Evolutionary conservation across 2,797 vertebrate species (phyloP), one percentile per base, ranked within the genome.

Genomic region (Sebastes wilsoni): DNA sequence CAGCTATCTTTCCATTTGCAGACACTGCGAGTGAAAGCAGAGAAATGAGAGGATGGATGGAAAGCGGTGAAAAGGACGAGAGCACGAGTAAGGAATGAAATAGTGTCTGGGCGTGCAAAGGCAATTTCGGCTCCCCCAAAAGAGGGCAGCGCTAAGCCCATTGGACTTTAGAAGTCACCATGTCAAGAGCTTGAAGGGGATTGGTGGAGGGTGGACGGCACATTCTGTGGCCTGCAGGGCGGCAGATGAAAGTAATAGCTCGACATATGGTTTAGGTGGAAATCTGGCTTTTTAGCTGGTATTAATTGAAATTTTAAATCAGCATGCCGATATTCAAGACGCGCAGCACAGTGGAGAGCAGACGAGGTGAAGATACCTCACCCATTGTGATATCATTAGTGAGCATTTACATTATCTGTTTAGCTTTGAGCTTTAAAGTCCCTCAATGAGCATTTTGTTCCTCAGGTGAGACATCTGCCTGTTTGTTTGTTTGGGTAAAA

Each of bases 1-100:
- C 30, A 3, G 81, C 69, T 89, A 89, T 90, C 86, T 91, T 68
- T 65, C 73, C 27, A 34, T 79, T 80, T 89, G 82, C 87, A 90
- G 87, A 73, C 75, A 6, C 61, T 28, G 70, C 0, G 36, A 75
- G 67, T 75, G 75, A 85, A 81, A 80, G 76, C 59, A 79, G 49
- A 75, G 34, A 73, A 87, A 69, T 77, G 62, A 79, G 82, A 66
- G 75, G 72, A 64, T 13, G 62, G 67, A n/a, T 71, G 72, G 69
- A 74, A 77, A 73, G 75, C 27, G 49, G 58, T 8, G 76, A 59
- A 66, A 74, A 74, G 80, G 64, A 66, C 30, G 36, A 36, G 55
- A 25, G 52, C 2, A 49, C 4, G n/a, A 70, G 36, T 32, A 42
- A 79, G 70, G 16, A 80, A 79, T 74, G 59, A 80, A 90, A 90